Conservation (phyloP, 2,113 vertebrate species). For the Corythoichthys haematopterus region DNA sequence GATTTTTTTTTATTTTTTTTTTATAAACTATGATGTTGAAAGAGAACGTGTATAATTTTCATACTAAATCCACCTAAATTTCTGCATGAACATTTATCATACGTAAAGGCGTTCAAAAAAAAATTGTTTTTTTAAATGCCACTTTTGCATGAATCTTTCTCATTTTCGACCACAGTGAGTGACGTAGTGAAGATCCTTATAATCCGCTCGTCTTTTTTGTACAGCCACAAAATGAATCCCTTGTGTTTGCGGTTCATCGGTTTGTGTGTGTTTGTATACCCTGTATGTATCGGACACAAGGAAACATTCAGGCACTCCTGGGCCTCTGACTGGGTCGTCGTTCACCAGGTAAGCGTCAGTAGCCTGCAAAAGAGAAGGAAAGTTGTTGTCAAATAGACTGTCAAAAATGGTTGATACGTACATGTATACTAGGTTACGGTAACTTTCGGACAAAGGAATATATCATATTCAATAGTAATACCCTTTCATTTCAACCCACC, state of each 20-base stretch:
- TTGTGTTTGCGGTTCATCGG: neutral
- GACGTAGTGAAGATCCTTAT: conserved; percentile 10
- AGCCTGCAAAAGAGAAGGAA: conserved; percentile 60
- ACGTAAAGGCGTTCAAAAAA: neutral
- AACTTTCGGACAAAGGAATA: no score
- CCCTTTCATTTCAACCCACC: no score
- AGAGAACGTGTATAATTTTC: neutral
- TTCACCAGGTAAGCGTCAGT: conserved; percentile 78
- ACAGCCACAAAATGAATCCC: conserved; percentile 28
- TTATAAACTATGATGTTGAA: no score
- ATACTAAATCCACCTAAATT: neutral
- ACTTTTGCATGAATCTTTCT: conserved; percentile 13
- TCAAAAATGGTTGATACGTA: neutral
- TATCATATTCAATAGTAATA: no score
- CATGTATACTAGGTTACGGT: neutral
- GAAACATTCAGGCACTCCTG: conserved; percentile 77
- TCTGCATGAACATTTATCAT: neutral
- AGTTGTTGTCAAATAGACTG: neutral
- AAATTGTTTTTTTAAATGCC: conserved; percentile 5
- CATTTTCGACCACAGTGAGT: conserved; percentile 12
- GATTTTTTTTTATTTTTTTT: no score
- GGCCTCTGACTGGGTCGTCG: conserved; percentile 72
- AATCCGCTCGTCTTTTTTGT: conserved; percentile 21
- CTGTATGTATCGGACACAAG: conserved; percentile 77
- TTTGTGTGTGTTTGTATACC: conserved; percentile 57